phyloP scores from a whole-genome alignment of 2,113 vertebrate genomes.

The Ciconia maguari region DNA sequence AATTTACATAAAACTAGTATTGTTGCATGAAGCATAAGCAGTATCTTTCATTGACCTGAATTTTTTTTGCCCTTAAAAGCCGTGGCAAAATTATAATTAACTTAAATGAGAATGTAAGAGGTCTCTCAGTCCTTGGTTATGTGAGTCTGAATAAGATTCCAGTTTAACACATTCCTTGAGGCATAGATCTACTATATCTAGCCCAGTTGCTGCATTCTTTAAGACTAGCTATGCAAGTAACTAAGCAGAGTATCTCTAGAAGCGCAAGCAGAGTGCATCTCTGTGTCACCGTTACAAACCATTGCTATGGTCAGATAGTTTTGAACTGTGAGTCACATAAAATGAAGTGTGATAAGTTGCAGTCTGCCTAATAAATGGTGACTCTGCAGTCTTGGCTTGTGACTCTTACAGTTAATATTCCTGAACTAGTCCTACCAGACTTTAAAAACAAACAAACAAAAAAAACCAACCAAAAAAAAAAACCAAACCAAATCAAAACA shows the following conservation, averaged over 20 bases:
- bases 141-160: not conserved
- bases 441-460: not conserved
- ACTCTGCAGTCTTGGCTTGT: not conserved
- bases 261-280: not conserved
- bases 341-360: not conserved
- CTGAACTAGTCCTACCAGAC: not conserved
- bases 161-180: not conserved
- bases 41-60: not conserved
- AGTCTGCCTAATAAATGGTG: not conserved
- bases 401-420: not conserved
- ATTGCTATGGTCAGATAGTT: not conserved
- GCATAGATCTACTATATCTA: not conserved
- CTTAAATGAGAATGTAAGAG: not conserved
- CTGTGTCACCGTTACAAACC: not conserved
- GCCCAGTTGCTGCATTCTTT: not conserved
- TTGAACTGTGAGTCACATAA: not conserved
- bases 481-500: not conserved
- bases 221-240: not conserved
- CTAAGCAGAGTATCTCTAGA: not conserved
- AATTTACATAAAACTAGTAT: not conserved
- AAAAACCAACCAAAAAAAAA: not conserved
- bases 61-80: not conserved
- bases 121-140: not conserved
- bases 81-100: not conserved
- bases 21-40: not conserved